These are phyloP conservation scores for Oceanites oceanicus DNA, from an alignment of 2,113 vertebrate genomes.

Conservation along the genomic window DNA sequence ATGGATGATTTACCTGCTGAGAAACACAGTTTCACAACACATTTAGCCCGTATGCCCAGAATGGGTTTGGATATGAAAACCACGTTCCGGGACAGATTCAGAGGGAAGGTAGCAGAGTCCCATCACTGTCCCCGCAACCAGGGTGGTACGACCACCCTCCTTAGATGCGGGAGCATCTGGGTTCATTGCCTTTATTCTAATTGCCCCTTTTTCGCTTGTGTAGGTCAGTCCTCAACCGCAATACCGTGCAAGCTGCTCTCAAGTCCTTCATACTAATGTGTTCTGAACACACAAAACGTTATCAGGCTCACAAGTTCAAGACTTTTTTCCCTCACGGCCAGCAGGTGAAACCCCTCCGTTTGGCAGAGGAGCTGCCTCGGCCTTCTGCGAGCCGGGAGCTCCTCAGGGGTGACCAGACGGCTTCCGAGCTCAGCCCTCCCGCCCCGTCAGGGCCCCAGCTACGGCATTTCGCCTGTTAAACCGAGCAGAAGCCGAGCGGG, in stretches of 20 bases:
- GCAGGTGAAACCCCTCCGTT: not conserved
- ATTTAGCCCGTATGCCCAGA: not conserved
- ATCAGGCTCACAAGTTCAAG: not conserved
- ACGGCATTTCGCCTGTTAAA: fast-evolving
- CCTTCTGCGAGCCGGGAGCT: not conserved
- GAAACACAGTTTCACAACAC: not conserved
- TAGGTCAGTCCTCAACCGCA: fast-evolving
- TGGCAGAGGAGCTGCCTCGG: not conserved
- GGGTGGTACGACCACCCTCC: not conserved
- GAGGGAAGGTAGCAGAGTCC: not conserved
- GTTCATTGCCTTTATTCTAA: not conserved
- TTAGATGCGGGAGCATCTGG: not conserved
- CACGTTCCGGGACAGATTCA: not conserved
- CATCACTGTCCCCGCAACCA: not conserved
- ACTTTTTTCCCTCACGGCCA: fast-evolving
- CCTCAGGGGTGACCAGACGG: no score
- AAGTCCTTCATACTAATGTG: not conserved
- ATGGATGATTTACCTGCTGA: not conserved
- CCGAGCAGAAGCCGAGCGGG: no score
- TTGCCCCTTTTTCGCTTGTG: not conserved
- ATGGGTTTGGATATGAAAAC: not conserved
- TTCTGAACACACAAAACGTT: not conserved
- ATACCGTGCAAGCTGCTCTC: not conserved
- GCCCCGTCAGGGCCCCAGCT: fast-evolving
- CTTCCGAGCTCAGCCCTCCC: no score